Percentiles rank a stretch among this genome's conserved stretches.
phyloP scores from a whole-genome alignment of 2,797 vertebrate species.

The Synaphobranchus kaupii region DNA sequence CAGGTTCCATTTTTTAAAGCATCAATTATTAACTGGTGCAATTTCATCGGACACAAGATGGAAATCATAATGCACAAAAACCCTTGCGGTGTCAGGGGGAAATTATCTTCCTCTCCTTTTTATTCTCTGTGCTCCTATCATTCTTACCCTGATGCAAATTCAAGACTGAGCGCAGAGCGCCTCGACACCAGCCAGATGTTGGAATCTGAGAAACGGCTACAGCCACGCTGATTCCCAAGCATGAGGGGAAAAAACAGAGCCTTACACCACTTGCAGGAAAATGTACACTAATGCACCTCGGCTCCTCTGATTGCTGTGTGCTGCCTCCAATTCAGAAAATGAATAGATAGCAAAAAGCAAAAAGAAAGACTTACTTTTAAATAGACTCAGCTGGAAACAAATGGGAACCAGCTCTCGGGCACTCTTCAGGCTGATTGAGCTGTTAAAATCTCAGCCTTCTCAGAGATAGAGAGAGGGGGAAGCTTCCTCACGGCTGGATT shows the following conservation, averaged over 20 bases:
- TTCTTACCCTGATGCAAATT: slow-evolving; percentile 17
- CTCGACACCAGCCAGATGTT: neutral
- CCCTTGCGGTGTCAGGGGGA: neutral
- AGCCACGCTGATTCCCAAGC: neutral
- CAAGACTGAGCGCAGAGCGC: neutral
- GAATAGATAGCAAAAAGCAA: slow-evolving; percentile 33
- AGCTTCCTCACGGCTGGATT: slow-evolving; percentile 19
- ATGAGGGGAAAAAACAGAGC: neutral
- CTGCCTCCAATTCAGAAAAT: neutral
- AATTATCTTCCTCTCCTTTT: neutral
- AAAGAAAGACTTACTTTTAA: slow-evolving; percentile 47
- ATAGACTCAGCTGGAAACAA: slow-evolving; percentile 36
- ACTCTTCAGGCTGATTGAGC: slow-evolving; percentile 49
- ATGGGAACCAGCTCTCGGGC: slow-evolving; percentile 25
- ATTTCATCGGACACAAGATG: slow-evolving; percentile 30
- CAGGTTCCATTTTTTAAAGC: slow-evolving; percentile 16
- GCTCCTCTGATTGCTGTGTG: slow-evolving; percentile 7
- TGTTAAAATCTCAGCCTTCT: slow-evolving; percentile 41
- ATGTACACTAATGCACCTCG: slow-evolving; percentile 1
- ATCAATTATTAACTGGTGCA: slow-evolving; percentile 29
- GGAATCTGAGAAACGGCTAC: neutral
- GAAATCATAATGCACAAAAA: slow-evolving; percentile 29
- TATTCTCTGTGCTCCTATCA: slow-evolving; percentile 4
- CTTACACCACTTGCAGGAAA: slow-evolving; percentile 12
- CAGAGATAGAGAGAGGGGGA: slow-evolving; percentile 11